phyloP scores from a whole-genome alignment of 2,797 vertebrate genomes.

The Rhyacichthys aspro region DNA sequence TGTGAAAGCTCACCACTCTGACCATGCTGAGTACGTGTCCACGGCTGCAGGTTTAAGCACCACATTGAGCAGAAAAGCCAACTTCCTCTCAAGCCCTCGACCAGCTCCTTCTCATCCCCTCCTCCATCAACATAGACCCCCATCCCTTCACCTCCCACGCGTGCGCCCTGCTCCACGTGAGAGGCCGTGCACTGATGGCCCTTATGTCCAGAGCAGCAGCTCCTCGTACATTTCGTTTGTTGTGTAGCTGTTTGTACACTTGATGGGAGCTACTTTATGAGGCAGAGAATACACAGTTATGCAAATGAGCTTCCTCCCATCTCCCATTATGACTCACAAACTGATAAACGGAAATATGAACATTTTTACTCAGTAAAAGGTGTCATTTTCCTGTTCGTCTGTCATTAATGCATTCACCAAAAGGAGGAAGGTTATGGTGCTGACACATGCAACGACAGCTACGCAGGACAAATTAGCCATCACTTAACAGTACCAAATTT shows the following conservation, averaged over 20 bases:
- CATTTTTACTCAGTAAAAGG: constrained; percentile 13
- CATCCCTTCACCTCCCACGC: constrained; percentile 54
- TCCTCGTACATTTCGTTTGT: constrained; percentile 56
- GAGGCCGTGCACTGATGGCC: constrained; percentile 57
- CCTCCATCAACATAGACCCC: constrained; percentile 28
- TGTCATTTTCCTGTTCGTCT: constrained; percentile 10
- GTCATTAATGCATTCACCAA: background rate
- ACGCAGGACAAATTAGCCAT: constrained; percentile 13
- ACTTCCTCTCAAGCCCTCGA: constrained; percentile 39
- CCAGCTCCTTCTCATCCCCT: constrained; percentile 33
- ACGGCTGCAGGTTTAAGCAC: constrained; percentile 35
- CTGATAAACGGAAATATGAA: constrained; percentile 34
- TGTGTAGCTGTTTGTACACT: constrained; percentile 45
- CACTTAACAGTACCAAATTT: constrained; percentile 4
- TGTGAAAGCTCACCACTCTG: constrained; percentile 19
- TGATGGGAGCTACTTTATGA: constrained; percentile 58
- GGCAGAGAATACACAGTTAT: constrained; percentile 55
- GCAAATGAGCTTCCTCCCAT: constrained; percentile 51
- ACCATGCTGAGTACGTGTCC: constrained; percentile 21
- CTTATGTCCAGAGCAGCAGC: constrained; percentile 67
- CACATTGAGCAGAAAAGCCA: constrained; percentile 54
- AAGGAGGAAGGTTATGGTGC: background rate
- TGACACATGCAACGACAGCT: constrained; percentile 3
- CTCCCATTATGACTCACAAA: constrained; percentile 53
- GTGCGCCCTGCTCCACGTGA: constrained; percentile 41